phyloP scores from a whole-genome alignment of 2,113 vertebrate genomes.

The Hipposideros armiger region DNA sequence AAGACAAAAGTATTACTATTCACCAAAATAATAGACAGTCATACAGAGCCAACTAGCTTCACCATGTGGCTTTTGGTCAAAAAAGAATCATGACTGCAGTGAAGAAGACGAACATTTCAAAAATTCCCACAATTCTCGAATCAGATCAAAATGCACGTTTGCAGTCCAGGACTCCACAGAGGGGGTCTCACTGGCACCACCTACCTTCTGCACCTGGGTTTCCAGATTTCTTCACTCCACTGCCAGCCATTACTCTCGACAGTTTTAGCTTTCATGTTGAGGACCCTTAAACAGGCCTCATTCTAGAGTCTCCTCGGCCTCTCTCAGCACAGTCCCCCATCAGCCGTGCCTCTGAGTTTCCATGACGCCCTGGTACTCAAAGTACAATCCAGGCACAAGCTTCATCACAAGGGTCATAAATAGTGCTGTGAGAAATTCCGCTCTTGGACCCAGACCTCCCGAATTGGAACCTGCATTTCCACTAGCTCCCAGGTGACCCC shows the following conservation, averaged over 20 bases:
- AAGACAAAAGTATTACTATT: neutral
- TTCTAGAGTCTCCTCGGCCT: neutral
- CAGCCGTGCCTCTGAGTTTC: fast-evolving
- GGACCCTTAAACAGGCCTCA: neutral
- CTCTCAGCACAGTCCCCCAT: neutral
- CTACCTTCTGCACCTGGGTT: fast-evolving
- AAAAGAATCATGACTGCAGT: neutral
- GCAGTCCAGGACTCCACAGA: neutral
- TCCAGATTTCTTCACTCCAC: neutral
- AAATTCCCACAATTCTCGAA: neutral
- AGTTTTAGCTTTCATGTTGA: neutral
- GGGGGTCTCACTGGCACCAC: neutral
- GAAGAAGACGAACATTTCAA: neutral
- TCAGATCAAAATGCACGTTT: neutral
- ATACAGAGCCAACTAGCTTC: neutral
- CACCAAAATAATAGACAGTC: neutral
- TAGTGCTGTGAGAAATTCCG: neutral
- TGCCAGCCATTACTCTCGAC: neutral
- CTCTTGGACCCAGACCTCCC: neutral
- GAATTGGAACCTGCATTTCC: neutral
- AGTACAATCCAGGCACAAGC: neutral
- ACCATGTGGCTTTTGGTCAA: neutral
- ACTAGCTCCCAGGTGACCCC: neutral
- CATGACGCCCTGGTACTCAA: neutral
- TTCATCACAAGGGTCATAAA: neutral